Percentiles rank a stretch among this genome's conserved stretches.
These are phyloP conservation scores for Scomber scombrus DNA, from an alignment of 2,113 vertebrate species.

Conservation along the genomic window DNA sequence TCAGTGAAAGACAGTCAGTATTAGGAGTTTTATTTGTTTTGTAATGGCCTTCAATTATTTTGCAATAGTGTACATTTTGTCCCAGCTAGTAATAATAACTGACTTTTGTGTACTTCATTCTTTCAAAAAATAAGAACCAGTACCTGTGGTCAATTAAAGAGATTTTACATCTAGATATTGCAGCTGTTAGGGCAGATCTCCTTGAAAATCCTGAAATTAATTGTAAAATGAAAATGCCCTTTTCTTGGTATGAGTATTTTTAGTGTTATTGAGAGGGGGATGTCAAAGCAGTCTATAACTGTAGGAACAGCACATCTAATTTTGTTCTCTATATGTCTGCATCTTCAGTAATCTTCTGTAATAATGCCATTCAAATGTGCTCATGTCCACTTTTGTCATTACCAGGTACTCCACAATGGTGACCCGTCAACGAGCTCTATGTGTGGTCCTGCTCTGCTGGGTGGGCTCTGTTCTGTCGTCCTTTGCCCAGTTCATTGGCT, in stretches of 20 bases:
- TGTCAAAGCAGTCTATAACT: neutral
- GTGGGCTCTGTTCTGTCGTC: constrained; percentile 82
- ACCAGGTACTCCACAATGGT: constrained; percentile 80
- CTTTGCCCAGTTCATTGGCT: constrained; percentile 85
- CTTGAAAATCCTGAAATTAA: neutral
- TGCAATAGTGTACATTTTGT: neutral
- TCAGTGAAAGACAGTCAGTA: neutral
- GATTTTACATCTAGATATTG: neutral
- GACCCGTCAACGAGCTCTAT: constrained; percentile 74
- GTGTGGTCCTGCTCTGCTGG: constrained; percentile 83
- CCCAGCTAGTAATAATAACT: neutral
- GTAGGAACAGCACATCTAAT: neutral
- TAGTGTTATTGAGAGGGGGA: neutral
- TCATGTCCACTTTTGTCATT: constrained; percentile 28
- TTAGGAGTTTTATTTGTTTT: neutral
- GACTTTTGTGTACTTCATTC: neutral
- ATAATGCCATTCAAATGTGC: neutral
- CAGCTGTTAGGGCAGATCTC: neutral
- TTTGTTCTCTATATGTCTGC: neutral
- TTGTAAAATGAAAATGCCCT: neutral
- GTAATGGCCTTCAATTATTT: neutral
- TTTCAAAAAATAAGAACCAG: neutral
- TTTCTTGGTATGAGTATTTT: neutral
- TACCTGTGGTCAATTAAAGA: neutral
- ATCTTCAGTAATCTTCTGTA: neutral